phyloP scores from a whole-genome alignment of 2,113 vertebrate species.

The Alosa alosa region DNA sequence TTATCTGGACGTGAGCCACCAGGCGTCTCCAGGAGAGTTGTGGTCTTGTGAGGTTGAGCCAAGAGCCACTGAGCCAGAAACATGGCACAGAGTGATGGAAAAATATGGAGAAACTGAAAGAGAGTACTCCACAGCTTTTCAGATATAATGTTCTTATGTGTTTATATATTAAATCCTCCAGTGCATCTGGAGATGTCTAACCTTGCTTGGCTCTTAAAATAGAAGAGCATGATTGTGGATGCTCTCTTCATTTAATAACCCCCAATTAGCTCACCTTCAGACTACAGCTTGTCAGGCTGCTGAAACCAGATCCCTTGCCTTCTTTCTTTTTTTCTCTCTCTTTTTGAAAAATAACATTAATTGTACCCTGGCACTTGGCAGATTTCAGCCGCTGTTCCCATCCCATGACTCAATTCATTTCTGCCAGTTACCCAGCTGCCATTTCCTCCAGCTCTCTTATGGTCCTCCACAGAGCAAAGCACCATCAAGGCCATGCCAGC shows the following conservation, averaged over 20 bases:
- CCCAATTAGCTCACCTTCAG: not conserved
- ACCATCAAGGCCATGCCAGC: not conserved
- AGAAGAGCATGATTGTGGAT: not conserved
- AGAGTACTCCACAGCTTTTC: not conserved
- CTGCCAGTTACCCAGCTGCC: conserved; percentile 1
- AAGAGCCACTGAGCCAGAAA: not conserved
- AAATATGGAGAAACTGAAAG: not conserved
- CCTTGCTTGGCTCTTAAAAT: not conserved
- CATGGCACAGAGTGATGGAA: not conserved
- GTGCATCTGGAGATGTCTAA: not conserved
- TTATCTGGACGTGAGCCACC: not conserved
- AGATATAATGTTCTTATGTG: not conserved
- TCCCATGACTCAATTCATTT: not conserved
- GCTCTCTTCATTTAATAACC: not conserved
- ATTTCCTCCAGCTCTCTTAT: not conserved
- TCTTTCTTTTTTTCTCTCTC: not conserved
- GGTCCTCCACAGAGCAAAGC: not conserved
- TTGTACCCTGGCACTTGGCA: not conserved
- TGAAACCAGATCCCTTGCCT: not conserved
- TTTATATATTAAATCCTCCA: not conserved
- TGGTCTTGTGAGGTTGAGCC: not conserved
- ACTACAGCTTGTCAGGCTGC: not conserved
- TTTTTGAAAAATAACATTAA: not conserved
- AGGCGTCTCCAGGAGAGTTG: not conserved
- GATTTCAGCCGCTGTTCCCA: not conserved